Evolutionary conservation across 2,888 invertebrate species (phyloP).

Genomic region (Helobdella robusta): DNA sequence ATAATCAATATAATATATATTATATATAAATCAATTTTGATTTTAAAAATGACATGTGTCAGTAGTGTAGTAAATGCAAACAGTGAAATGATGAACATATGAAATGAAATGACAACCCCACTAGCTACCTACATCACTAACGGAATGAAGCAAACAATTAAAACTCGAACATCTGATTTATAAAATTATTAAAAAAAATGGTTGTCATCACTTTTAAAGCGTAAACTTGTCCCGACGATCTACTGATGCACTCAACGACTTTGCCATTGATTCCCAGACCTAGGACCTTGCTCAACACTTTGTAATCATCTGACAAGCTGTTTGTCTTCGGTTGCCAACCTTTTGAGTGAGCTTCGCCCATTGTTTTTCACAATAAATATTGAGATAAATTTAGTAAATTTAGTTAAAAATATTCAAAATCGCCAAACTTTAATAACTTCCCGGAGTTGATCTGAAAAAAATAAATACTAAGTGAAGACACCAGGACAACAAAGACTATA

Average conservation of each 20-base stretch:
- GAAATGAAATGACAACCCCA: too few relatives aligned
- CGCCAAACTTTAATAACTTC: not conserved
- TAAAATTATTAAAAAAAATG: not conserved
- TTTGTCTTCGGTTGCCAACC: conserved; percentile 58
- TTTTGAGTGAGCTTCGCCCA: conserved; percentile 36
- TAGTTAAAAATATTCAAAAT: not conserved
- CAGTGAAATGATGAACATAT: too few relatives aligned
- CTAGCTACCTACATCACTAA: too few relatives aligned
- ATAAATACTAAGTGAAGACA: too few relatives aligned
- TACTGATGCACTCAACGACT: conserved; percentile 84
- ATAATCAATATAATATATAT: too few relatives aligned
- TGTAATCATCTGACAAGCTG: conserved; percentile 78
- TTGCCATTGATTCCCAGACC: conserved; percentile 97
- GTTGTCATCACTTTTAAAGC: conserved; percentile 69
- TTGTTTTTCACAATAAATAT: conserved; percentile 27
- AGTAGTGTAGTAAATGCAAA: too few relatives aligned
- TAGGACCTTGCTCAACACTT: conserved; percentile 80
- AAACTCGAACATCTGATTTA: not conserved
- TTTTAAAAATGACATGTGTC: too few relatives aligned
- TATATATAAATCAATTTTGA: too few relatives aligned
- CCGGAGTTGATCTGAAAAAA: not conserved
- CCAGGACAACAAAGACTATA: too few relatives aligned
- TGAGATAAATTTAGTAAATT: not conserved
- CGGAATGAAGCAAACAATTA: too few relatives aligned
- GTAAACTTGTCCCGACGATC: conserved; percentile 66